Evolutionary conservation across 2,113 vertebrate species (phyloP), one percentile per base, ranked within the genome.

Genomic region (Ancistrus triradiatus): DNA sequence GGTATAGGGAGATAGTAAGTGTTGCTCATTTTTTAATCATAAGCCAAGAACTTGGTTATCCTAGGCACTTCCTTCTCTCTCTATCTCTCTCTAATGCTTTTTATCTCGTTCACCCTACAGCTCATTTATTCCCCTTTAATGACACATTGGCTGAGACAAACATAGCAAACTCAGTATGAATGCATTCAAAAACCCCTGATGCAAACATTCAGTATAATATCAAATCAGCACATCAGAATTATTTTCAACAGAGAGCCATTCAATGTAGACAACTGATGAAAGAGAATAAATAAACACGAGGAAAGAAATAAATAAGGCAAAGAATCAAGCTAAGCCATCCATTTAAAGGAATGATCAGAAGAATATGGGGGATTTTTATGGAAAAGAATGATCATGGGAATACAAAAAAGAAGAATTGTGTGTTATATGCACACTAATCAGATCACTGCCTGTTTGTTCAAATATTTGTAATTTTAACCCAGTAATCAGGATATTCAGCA

Each of bases 261-360:
- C n/a, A n/a, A n/a, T n/a, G 24, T 25, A 44, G 28, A 19, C 13
- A 31, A 46, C 4, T 46, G 24, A 28, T 43, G 8, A 18, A 59
- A 44, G 24, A 28, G 21, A 38, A 59, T 58, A 37, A 58, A 58
- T 58, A 58, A 58, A 58, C 15, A 58, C 44, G 40, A 59, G 27
- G 2, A 14, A 14, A 47, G 11, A 47, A 31, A 15, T 3, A 60
- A 33, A 60, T 1, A 13, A 13, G 11, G 7, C 11, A 31, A 31
- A 57, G 25, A 42, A 59, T n/a, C 42, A 59, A 59, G 25, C 2
- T 6, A 31, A 31, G 25, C n/a, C 17, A 19, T 46, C 6, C 15
- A 46, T 44, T 46, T 51, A 7, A 19, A 59, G 46, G n/a, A 28
- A 46, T 18, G 14, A 25, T 28, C n/a, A 58, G 55, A 27, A 2